A percentile compares a stretch with the other conserved stretches of the same genome.
phyloP scores from a whole-genome alignment of 2,888 invertebrate species.

The Adineta ricciae region DNA sequence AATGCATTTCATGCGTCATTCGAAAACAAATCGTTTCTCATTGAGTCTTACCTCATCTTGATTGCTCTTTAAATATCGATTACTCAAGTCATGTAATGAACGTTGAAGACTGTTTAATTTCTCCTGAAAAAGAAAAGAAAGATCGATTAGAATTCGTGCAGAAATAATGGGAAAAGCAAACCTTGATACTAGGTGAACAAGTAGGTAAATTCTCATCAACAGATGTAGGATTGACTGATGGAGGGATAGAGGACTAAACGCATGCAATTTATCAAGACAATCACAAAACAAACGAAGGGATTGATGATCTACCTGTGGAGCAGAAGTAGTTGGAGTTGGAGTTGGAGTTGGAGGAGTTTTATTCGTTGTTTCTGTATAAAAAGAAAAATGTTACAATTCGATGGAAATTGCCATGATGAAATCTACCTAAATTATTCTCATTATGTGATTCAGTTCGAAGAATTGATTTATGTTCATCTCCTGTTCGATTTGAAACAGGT shows the following conservation, averaged over 20 bases:
- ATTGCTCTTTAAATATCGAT: slow-evolving; percentile 20
- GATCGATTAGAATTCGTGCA: not conserved
- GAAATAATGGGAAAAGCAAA: not conserved
- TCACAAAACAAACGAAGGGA: too few species aligned
- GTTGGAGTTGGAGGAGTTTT: not conserved
- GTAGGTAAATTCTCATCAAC: not conserved
- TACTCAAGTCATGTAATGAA: slow-evolving; percentile 20
- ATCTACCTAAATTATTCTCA: not conserved
- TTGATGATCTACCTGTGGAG: not conserved
- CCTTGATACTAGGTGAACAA: slow-evolving; percentile 4
- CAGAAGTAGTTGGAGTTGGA: not conserved
- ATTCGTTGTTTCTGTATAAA: not conserved
- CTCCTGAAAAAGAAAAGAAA: not conserved
- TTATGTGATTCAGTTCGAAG: not conserved
- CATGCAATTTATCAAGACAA: not conserved
- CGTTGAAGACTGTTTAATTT: slow-evolving; percentile 20
- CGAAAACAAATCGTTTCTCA: too few species aligned
- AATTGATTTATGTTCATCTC: slow-evolving; percentile 14
- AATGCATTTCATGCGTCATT: not conserved
- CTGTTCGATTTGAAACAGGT: not conserved
- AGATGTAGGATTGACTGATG: not conserved
- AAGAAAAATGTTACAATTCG: not conserved
- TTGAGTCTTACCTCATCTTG: not conserved
- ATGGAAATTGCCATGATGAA: not conserved
- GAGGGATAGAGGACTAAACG: not conserved